phyloP scores from a whole-genome alignment of 2,888 invertebrate species.

The Agrotis clavis region DNA sequence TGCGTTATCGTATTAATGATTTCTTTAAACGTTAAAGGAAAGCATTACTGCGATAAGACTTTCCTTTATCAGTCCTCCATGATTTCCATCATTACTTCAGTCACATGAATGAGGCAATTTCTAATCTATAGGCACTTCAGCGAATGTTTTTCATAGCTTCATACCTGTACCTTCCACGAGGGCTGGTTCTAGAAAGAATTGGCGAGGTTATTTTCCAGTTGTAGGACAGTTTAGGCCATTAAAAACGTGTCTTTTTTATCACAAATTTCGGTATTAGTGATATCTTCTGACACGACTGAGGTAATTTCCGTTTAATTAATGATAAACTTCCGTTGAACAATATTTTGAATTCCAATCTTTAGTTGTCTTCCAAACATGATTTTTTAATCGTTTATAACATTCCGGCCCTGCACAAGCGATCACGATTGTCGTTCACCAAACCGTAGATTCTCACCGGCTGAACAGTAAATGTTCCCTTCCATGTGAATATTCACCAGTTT shows the following conservation, averaged over 20 bases:
- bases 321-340: background rate
- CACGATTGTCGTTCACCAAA: conserved; percentile 28
- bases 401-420: conserved; percentile 19
- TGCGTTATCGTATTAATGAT: background rate
- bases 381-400: background rate
- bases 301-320: background rate
- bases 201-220: too few relatives aligned
- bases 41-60: too few relatives aligned
- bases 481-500: conserved; percentile 50
- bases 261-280: background rate
- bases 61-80: too few relatives aligned
- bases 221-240: too few relatives aligned
- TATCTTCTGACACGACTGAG: background rate
- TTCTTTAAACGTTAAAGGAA: background rate
- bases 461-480: conserved; percentile 46
- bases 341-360: background rate
- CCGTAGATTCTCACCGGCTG: conserved; percentile 34
- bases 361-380: background rate
- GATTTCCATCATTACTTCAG: too few relatives aligned
- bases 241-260: background rate
- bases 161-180: too few relatives aligned
- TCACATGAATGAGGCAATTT: too few relatives aligned
- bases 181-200: too few relatives aligned
- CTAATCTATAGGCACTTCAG: background rate
- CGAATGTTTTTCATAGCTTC: background rate